Evolutionary conservation across 2,888 invertebrate species (phyloP), one percentile per base, ranked within the genome.

Genomic region (Eupithecia dodoneata): DNA sequence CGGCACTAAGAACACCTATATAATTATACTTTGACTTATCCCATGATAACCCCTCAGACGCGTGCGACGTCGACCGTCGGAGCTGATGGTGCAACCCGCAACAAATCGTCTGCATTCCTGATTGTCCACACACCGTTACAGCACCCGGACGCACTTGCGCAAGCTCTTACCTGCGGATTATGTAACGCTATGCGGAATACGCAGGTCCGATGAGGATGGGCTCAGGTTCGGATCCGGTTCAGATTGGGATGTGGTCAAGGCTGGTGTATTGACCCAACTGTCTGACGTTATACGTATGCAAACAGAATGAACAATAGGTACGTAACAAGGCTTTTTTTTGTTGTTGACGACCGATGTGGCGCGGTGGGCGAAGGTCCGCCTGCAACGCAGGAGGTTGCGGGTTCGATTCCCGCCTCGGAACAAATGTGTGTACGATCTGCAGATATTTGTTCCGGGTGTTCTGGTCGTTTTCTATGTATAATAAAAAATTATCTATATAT

Each of bases 31-130:
- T 65, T 41, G 42, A 15, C 66, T 42, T 66, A 42, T 66, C 66
- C 42, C 4, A 52, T 52, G 63, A 12, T 42, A 66, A 66, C 66
- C 42, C 65, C 66, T 66, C 7, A 66, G 9, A 9, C 30, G 47
- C 45, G 18, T 69, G 85, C 67, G 73, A 84, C 86, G 84, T 81
- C 66, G 55, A 42, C 69, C 74, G 74, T 76, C 79, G 83, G 80
- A 79, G 81, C 45, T 82, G 88, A 87, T 92, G 92, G 88, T 82
- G 92, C 93, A 94, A 93, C 86, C 87, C 90, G 91, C 89, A 86
- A 90, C 93, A 92, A 92, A 93, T 93, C 89, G 88, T 85, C 90
- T 88, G 90, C 93, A 94, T 94, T 93, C 94, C 93, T 91, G 92
- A 91, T 90, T 90, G 92, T 89, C 87, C 89, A 89, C 88, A 88